These are phyloP conservation scores for Ormia ochracea DNA, from an alignment of 2,888 invertebrate genomes.

Conservation along the genomic window DNA sequence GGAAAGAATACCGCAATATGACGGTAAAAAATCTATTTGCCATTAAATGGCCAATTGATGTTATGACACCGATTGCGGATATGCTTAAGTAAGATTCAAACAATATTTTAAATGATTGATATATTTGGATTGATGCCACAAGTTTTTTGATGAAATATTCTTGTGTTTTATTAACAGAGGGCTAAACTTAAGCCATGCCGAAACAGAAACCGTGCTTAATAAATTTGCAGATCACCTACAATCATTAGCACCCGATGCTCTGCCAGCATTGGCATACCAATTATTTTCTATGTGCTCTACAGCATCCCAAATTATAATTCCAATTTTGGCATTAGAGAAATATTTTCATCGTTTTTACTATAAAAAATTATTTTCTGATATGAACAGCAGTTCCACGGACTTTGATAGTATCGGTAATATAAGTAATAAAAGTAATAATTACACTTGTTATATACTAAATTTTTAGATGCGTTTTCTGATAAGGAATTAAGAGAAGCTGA, in stretches of 20 bases:
- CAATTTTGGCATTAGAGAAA: constrained; percentile 78
- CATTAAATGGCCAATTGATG: constrained; percentile 79
- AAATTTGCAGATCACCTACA: constrained; percentile 79
- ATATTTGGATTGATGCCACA: too few species aligned
- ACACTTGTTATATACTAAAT: background rate
- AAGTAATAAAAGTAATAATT: background rate
- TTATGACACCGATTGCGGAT: constrained; percentile 80
- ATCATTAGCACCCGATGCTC: constrained; percentile 79
- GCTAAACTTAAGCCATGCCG: constrained; percentile 78
- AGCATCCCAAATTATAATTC: constrained; percentile 74
- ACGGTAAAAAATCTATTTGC: constrained; percentile 79
- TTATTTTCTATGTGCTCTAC: constrained; percentile 79
- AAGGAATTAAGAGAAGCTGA: constrained; percentile 80
- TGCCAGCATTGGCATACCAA: constrained; percentile 82
- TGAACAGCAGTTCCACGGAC: constrained; percentile 74
- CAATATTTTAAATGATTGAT: background rate
- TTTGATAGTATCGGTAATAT: constrained; percentile 74
- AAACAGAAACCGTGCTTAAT: constrained; percentile 79
- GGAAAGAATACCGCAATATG: constrained; percentile 79
- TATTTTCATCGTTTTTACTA: constrained; percentile 78
- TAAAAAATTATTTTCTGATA: constrained; percentile 73
- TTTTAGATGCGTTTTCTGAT: constrained; percentile 75
- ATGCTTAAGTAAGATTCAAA: constrained; percentile 81
- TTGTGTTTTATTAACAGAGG: constrained; percentile 75
- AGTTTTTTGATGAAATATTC: too few species aligned